These are phyloP conservation scores for Pandemis cinnamomeana DNA, from an alignment of 2,888 invertebrate species.

Conservation along the genomic window DNA sequence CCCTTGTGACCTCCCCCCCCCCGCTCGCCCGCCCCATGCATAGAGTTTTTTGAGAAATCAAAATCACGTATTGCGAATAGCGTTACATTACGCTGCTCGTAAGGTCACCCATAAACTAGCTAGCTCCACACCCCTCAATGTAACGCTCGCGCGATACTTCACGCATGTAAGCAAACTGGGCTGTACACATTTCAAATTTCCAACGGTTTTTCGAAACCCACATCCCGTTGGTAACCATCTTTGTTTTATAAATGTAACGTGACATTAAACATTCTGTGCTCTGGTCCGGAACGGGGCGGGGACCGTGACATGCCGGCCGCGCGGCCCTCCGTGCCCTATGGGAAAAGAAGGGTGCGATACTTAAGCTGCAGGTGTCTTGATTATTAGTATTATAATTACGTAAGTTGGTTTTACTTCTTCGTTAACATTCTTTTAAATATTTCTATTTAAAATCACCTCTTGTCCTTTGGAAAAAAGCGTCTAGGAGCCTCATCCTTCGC, in stretches of 20 bases:
- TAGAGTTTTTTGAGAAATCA: too few species aligned
- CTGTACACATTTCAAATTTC: slow-evolving; percentile 6
- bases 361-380: slow-evolving; percentile 30
- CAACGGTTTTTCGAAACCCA: slow-evolving; percentile 34
- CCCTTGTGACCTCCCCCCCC: too few species aligned
- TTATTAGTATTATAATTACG: not conserved
- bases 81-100: not conserved
- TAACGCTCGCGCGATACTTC: not conserved
- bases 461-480: too few species aligned
- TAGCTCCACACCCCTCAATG: not conserved
- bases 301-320: slow-evolving; percentile 66
- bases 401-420: not conserved
- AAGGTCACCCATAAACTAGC: not conserved
- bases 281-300: slow-evolving; percentile 59
- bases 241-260: slow-evolving; percentile 19
- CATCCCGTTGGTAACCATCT: slow-evolving; percentile 48
- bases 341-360: slow-evolving; percentile 40
- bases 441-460: not conserved
- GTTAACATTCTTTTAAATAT: not conserved
- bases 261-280: slow-evolving; percentile 56
- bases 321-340: slow-evolving; percentile 65
- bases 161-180: not conserved
- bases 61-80: not conserved
- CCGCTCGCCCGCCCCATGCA: too few species aligned
- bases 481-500: too few species aligned